Percentiles rank a stretch among this genome's conserved stretches.
Conservation (phyloP, 2,797 vertebrate species). For the Aythya fuligula region DNA sequence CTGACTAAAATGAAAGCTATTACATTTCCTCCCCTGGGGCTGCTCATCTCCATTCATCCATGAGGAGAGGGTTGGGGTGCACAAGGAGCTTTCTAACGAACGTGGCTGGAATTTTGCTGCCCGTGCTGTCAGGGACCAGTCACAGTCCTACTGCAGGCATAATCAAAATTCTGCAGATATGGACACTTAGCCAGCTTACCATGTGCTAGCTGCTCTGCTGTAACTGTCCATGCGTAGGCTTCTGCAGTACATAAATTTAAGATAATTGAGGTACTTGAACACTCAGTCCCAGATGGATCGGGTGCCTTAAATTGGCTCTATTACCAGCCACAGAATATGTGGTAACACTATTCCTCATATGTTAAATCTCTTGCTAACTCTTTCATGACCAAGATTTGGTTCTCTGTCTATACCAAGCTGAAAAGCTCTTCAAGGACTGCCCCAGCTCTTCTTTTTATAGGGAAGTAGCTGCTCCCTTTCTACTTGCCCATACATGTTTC, state of each 20-base stretch:
- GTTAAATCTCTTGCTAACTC: not conserved
- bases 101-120: not conserved
- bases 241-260: not conserved
- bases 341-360: not conserved
- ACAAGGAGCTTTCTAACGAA: not conserved
- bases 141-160: not conserved
- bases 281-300: not conserved
- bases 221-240: not conserved
- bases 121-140: not conserved
- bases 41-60: not conserved
- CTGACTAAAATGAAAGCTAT: not conserved
- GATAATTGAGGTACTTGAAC: not conserved
- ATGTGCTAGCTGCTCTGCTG: not conserved
- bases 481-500: not conserved
- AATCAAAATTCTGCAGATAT: not conserved
- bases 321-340: not conserved
- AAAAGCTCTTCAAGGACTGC: not conserved
- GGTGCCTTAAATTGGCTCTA: not conserved
- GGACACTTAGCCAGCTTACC: not conserved
- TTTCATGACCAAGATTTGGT: not conserved
- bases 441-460: not conserved
- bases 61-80: not conserved
- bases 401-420: not conserved
- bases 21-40: not conserved
- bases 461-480: not conserved